Evolutionary conservation across 1,140 invertebrate genomes (phyloP).

Genomic region (Nasonia giraulti): DNA sequence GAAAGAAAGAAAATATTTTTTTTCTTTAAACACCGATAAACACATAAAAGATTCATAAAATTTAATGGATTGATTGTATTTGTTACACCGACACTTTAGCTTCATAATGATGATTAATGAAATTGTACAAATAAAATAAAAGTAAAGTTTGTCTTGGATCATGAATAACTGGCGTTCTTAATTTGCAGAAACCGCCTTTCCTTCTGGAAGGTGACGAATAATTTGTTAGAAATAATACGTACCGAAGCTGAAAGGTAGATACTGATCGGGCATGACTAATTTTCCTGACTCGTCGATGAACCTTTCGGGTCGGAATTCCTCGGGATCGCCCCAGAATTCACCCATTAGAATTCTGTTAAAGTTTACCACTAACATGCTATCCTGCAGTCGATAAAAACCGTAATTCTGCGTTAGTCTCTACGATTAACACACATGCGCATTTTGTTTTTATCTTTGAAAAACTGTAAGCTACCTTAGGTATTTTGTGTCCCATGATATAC

Average conservation of each 20-base stretch:
- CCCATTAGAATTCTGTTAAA: constrained; percentile 85
- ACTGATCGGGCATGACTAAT: constrained; percentile 80
- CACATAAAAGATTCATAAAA: background rate
- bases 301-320: constrained; percentile 85
- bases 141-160: constrained; percentile 33
- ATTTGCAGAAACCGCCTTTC: background rate
- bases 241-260: constrained; percentile 87
- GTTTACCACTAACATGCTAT: constrained; percentile 90
- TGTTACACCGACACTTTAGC: background rate
- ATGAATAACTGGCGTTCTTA: background rate
- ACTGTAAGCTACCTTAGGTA: constrained; percentile 80
- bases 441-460: background rate
- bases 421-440: background rate
- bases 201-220: background rate
- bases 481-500: constrained; percentile 80
- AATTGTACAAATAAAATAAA: constrained; percentile 50
- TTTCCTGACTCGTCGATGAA: constrained; percentile 82
- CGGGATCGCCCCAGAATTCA: constrained; percentile 81
- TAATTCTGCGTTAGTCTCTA: background rate
- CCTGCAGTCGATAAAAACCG: constrained; percentile 72
- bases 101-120: background rate
- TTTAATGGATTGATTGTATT: background rate
- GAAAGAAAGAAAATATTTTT: background rate
- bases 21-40: background rate
- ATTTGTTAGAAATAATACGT: constrained; percentile 51